A percentile compares a stretch with the other conserved stretches of the same genome.
Conservation (phyloP, 2,797 vertebrate genomes). For the Hydrolagus colliei region DNA sequence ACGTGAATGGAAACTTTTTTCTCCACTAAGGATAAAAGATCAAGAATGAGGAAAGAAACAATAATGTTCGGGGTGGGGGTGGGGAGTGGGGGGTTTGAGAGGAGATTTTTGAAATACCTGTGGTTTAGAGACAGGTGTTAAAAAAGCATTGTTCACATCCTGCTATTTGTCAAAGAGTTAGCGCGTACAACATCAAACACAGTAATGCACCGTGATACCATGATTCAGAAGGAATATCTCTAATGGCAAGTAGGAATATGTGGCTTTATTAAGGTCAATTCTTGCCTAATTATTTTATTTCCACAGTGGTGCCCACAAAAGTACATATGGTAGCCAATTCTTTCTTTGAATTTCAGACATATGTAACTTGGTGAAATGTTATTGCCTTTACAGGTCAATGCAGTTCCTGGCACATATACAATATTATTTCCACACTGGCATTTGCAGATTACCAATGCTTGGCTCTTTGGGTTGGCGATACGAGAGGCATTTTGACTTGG, state of each 20-base stretch:
- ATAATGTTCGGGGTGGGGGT: too few relatives aligned
- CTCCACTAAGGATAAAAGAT: not conserved
- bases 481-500: not conserved
- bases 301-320: slow-evolving; percentile 20
- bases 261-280: slow-evolving; percentile 23
- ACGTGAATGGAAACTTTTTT: not conserved
- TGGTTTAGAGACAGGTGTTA: slow-evolving; percentile 23
- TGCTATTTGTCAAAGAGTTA: not conserved
- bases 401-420: not conserved
- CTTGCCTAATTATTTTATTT: slow-evolving; percentile 19
- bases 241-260: slow-evolving; percentile 1
- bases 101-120: slow-evolving; percentile 21
- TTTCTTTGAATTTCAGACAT: not conserved
- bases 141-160: not conserved
- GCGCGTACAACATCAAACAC: too few relatives aligned
- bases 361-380: slow-evolving; percentile 6
- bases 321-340: not conserved
- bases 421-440: not conserved
- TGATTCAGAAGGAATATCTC: not conserved
- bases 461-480: too few relatives aligned
- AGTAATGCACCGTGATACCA: not conserved
- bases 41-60: not conserved
- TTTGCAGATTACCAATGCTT: not conserved
- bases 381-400: not conserved
- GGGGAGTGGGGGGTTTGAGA: not conserved